phyloP scores from a whole-genome alignment of 2,888 invertebrate species.

The Mimas tiliae region DNA sequence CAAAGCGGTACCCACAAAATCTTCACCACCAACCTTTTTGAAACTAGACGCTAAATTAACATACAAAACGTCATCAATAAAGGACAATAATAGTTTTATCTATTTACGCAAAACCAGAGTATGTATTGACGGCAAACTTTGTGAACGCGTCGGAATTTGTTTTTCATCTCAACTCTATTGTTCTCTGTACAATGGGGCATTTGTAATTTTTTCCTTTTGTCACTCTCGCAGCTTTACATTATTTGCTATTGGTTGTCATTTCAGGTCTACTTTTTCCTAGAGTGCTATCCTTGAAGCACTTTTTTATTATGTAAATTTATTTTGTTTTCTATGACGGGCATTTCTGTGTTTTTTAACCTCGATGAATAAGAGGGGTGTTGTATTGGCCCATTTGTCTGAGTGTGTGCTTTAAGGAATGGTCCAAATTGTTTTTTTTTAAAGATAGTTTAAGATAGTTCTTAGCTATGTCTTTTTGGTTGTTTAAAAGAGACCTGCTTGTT shows the following conservation, averaged over 20 bases:
- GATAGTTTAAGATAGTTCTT: no score
- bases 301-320: neutral
- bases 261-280: neutral
- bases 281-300: neutral
- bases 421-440: no score
- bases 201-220: slow-evolving; percentile 8
- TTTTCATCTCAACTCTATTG: neutral
- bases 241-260: slow-evolving; percentile 1
- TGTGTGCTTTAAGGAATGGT: no score
- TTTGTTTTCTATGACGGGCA: neutral
- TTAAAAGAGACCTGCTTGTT: no score
- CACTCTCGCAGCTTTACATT: neutral
- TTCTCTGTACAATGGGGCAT: neutral
- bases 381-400: no score
- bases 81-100: neutral
- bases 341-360: neutral
- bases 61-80: neutral
- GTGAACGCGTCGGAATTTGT: slow-evolving; percentile 3
- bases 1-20: neutral
- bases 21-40: no score
- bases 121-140: neutral
- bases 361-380: no score
- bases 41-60: no score
- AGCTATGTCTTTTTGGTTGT: no score
- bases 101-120: neutral